Evolutionary conservation across 35 echinoderm and acorn worm species (phyloP).

Genomic region (Eucidaris tribuloides): DNA sequence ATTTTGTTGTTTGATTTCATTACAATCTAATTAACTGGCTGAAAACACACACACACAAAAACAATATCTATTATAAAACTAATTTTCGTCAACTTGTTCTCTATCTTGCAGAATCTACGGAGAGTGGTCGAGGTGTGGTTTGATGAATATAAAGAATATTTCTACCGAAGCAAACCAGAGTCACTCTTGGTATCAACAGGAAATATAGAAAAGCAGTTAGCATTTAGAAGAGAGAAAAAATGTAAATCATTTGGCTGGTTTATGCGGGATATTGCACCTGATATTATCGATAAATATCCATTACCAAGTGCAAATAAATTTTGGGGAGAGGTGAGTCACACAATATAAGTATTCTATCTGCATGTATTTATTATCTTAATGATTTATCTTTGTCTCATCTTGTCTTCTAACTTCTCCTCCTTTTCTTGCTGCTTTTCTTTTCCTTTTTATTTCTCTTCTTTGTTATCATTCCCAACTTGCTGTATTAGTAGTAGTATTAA

Average conservation of each 20-base stretch:
- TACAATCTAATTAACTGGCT: no score
- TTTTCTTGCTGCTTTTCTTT: no score
- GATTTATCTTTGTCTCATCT: no score
- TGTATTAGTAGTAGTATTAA: no score
- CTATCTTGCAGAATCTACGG: conserved; percentile 68
- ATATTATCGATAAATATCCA: conserved; percentile 81
- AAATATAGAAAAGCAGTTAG: conserved; percentile 75
- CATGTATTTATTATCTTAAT: no score
- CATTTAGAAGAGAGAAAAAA: conserved; percentile 62
- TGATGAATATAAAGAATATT: conserved; percentile 98
- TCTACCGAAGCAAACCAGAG: conserved; percentile 98
- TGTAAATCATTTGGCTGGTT: conserved; percentile 88
- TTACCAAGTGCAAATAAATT: conserved; percentile 71
- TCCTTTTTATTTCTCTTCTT: no score
- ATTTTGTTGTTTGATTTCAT: no score
- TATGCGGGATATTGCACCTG: conserved; percentile 96
- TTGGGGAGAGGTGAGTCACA: conserved; percentile 91
- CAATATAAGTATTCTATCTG: no score
- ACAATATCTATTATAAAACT: no score
- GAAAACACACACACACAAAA: no score
- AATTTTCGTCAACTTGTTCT: background rate
- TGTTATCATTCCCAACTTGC: no score
- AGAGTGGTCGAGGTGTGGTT: conserved; percentile 98
- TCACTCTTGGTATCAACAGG: conserved; percentile 62
- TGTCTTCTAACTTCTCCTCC: no score